Evolutionary conservation across 2,113 vertebrate species (phyloP).

Genomic region (Embiotoca jacksoni): DNA sequence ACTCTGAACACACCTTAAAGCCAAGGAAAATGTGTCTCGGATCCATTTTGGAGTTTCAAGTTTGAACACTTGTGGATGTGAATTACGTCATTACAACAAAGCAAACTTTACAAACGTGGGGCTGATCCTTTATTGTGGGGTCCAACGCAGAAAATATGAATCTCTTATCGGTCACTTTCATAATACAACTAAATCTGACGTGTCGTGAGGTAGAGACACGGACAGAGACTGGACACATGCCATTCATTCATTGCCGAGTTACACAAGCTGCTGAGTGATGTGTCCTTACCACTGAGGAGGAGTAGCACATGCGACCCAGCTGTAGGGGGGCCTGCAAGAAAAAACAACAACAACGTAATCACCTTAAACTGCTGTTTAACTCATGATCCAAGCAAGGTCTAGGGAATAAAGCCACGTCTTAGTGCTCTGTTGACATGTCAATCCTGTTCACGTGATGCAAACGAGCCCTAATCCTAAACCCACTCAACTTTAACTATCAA

Average conservation of each 20-base stretch:
- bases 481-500: neutral
- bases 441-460: neutral
- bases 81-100: neutral
- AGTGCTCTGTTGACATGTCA: neutral
- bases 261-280: neutral
- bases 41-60: neutral
- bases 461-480: neutral
- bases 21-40: neutral
- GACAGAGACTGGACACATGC: too few species aligned
- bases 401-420: neutral
- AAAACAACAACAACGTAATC: conserved; percentile 17
- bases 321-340: conserved; percentile 68
- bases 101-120: neutral
- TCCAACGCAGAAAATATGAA: too few species aligned
- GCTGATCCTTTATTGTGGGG: too few species aligned
- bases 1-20: neutral
- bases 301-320: conserved; percentile 79
- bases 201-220: too few species aligned
- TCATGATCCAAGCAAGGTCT: neutral
- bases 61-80: neutral
- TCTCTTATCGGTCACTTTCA: neutral
- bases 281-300: conserved; percentile 77
- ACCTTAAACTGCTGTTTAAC: neutral
- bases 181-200: neutral
- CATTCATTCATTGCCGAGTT: neutral